Base-by-base conservation (phyloP, 2,113 vertebrate genomes). In the Catharus minimus region DNA sequence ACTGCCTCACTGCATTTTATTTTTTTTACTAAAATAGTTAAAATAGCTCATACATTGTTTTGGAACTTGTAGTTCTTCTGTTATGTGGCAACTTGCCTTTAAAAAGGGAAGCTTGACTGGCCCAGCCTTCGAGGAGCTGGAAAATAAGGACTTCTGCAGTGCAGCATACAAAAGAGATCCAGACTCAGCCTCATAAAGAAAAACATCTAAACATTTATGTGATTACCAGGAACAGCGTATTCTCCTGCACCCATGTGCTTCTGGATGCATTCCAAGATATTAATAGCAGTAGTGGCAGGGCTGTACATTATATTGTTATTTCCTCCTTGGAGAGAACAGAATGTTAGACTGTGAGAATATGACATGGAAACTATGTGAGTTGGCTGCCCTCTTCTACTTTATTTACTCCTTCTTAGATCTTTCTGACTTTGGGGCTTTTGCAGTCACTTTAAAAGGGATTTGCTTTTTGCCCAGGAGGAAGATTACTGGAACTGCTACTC, bases 281-380 rank as follows among this genome's bases (percentile, higher is more conserved):
- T 97, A 96, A 97, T 97, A 97, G 97, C 88, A 76, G 60, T 82
- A 90, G 95, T 95, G 96, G 95, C 96, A 96, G 90, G 84, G 60
- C 89, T 96, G 96, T 94, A 78, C 80, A 57, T 97, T 96, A 96
- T 86, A 97, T 95, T 96, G 96, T 94, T 96, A 92, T 96, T 97
- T 97, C 96, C 95, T 97, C 88, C 90, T 97, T 68, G 60, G 85
- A 91, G 52, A 95, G 97, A 96, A 97, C 92, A 93, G 97, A 97
- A 97, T 97, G 97, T 97, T 89, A 96, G 96, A 86, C 92, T 85
- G 90, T 81, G 94, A 94, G 94, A 96, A 95, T 93, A 95, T 93
- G 97, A 93, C 96, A 89, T 89, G 97, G 97, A 97, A 97, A 97
- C 88, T 96, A 94, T 96, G 96, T 0, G 20, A 95, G 67, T 78